Percentiles rank a stretch among this genome's conserved stretches.
Conservation (phyloP, 2,113 vertebrate genomes). For the Melanerpes aurifrons region DNA sequence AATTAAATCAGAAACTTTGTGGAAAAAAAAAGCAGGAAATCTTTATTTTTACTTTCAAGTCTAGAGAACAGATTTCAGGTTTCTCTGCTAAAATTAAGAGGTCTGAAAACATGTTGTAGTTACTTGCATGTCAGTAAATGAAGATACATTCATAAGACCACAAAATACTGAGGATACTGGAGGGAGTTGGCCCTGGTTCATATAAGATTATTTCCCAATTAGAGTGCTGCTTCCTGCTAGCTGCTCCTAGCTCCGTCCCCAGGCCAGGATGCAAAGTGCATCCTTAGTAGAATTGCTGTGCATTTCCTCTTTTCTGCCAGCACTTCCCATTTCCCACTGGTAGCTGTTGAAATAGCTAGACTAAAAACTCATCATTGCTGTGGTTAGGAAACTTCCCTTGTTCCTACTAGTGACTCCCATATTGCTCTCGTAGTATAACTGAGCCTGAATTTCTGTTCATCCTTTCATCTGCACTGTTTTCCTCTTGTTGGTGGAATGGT, state of each 20-base stretch:
- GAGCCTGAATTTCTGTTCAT: background rate
- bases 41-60: background rate
- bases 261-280: background rate
- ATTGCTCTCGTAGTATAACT: background rate
- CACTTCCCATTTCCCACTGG: background rate
- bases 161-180: background rate
- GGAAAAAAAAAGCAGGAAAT: background rate
- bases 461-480: constrained; percentile 42
- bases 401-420: background rate
- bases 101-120: background rate
- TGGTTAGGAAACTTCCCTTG: background rate
- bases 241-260: background rate
- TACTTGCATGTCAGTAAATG: background rate
- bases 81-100: background rate
- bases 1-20: background rate
- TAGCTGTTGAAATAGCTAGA: background rate
- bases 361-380: background rate
- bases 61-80: background rate
- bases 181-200: background rate
- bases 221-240: background rate
- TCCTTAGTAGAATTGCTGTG: background rate
- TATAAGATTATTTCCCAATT: background rate
- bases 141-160: background rate
- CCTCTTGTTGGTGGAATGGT: background rate
- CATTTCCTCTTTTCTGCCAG: background rate